Evolutionary conservation across 2,113 vertebrate species (phyloP).

Genomic region (Pterophyllum scalare): DNA sequence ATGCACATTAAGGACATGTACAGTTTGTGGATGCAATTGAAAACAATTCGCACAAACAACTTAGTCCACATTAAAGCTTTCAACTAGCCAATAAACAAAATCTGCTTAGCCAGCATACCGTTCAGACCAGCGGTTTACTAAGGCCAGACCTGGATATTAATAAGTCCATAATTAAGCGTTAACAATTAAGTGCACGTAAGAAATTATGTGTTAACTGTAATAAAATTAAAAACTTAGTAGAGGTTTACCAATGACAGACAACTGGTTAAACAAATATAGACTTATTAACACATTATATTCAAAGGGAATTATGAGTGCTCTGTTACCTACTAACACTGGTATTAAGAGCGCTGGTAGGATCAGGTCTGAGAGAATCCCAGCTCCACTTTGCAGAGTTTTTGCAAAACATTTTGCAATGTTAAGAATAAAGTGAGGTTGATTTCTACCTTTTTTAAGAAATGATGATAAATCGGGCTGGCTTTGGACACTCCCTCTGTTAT

Average conservation of each 20-base stretch:
- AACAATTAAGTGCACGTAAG: not conserved
- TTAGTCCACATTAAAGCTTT: not conserved
- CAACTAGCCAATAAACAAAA: not conserved
- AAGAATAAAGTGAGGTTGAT: not conserved
- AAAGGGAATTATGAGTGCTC: no score
- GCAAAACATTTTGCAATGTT: not conserved
- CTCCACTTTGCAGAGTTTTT: no score
- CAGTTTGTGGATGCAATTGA: not conserved
- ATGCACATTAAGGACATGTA: not conserved
- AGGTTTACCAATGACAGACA: not conserved
- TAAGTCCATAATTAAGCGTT: accelerated
- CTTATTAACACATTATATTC: no score
- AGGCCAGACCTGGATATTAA: not conserved
- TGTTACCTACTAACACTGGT: not conserved
- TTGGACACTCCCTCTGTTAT: no score
- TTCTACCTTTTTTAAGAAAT: not conserved
- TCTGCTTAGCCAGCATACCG: not conserved
- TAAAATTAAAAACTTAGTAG: not conserved
- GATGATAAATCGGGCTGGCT: no score
- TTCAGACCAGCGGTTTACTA: not conserved
- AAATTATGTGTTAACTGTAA: not conserved
- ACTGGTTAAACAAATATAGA: not conserved
- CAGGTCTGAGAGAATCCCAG: not conserved
- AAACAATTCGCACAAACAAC: not conserved
- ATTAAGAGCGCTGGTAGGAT: not conserved